Evolutionary conservation across 2,888 invertebrate genomes (phyloP).

Genomic region (Erebia ligea): DNA sequence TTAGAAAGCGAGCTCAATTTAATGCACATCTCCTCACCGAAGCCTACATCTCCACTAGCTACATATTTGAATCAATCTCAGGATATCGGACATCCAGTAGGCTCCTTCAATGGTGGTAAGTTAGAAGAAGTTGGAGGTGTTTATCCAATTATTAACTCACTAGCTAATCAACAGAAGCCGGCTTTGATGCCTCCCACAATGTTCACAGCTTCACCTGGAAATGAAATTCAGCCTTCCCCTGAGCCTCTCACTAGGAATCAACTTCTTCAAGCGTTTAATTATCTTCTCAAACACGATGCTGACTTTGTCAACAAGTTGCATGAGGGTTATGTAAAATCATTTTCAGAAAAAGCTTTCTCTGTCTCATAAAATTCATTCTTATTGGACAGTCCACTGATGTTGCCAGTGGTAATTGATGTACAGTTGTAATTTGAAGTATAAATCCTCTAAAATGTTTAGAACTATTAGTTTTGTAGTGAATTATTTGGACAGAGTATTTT

Average conservation of each 20-base stretch:
- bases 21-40: conserved; percentile 81
- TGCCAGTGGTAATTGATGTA: conserved; percentile 66
- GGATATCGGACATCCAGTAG: conserved; percentile 65
- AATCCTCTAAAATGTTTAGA: conserved; percentile 64
- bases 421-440: conserved; percentile 77
- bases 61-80: conserved; percentile 80
- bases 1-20: conserved; percentile 81
- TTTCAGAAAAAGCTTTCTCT: conserved; percentile 85
- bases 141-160: conserved; percentile 61
- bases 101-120: conserved; percentile 64
- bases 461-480: conserved; percentile 42
- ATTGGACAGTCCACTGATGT: conserved; percentile 54
- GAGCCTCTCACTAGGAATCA: conserved; percentile 94
- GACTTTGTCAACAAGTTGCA: conserved; percentile 95
- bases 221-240: conserved; percentile 70
- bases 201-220: conserved; percentile 87
- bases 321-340: conserved; percentile 95
- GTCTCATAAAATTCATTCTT: conserved; percentile 73
- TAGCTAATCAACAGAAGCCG: conserved; percentile 84
- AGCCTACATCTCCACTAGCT: conserved; percentile 81
- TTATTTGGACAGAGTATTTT: conserved; percentile 73
- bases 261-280: conserved; percentile 93
- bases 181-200: conserved; percentile 94
- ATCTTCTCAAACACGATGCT: conserved; percentile 93
- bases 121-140: conserved; percentile 62